Conservation (phyloP, 2,797 vertebrate genomes). For the Malurus leucopterus region DNA sequence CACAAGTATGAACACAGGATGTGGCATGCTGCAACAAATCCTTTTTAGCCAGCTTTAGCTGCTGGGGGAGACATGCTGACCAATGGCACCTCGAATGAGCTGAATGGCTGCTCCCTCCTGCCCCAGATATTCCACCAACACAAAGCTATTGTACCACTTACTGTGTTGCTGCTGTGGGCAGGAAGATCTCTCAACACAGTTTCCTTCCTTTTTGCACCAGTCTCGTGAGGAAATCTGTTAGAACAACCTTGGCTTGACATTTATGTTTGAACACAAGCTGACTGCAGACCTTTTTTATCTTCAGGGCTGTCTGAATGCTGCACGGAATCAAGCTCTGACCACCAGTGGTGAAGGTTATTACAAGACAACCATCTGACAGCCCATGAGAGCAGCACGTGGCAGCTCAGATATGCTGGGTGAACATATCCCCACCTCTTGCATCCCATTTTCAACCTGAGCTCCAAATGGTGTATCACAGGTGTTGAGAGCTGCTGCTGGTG, state of each 20-base stretch:
- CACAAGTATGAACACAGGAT: background rate
- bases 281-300: background rate
- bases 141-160: background rate
- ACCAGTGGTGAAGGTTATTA: constrained; percentile 4
- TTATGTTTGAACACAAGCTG: background rate
- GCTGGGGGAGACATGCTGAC: background rate
- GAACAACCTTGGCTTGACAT: constrained; percentile 47
- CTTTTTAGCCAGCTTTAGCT: background rate
- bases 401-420: background rate
- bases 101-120: background rate
- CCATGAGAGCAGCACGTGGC: background rate
- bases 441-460: background rate
- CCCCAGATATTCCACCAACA: background rate
- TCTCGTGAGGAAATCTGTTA: constrained; percentile 45
- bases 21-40: background rate
- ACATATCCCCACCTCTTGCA: background rate
- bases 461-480: background rate
- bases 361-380: background rate
- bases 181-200: constrained; percentile 44
- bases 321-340: background rate
- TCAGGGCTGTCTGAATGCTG: background rate
- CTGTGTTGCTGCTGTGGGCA: background rate
- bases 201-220: constrained; percentile 58
- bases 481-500: background rate
- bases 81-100: background rate